Conservation (phyloP, 2,888 invertebrate species). For the Rotaria socialis region DNA sequence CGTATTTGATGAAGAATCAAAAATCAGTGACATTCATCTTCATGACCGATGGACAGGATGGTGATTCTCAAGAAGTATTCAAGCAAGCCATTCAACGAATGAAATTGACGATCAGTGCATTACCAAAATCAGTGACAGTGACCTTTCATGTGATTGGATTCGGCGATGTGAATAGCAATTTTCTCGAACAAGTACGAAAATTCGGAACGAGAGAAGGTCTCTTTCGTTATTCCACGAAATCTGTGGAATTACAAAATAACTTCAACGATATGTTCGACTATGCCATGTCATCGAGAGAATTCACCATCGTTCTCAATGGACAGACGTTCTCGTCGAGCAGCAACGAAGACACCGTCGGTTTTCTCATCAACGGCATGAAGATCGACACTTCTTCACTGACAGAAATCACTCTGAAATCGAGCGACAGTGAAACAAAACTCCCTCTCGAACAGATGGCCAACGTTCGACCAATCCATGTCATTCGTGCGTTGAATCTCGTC, state of each 20-base stretch:
- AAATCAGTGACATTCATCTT: conserved; percentile 39
- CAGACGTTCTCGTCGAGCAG: conserved; percentile 32
- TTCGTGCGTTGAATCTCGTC: conserved; percentile 3
- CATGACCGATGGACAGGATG: conserved; percentile 40
- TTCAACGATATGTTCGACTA: conserved; percentile 44
- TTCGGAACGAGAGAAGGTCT: conserved; percentile 37
- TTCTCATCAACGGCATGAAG: conserved; percentile 15
- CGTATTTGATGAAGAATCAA: neutral
- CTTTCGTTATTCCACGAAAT: conserved; percentile 42
- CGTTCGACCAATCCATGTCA: conserved; percentile 36
- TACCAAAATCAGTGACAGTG: neutral
- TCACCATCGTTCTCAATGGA: conserved; percentile 31
- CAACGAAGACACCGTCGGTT: conserved; percentile 38
- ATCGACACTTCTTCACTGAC: neutral
- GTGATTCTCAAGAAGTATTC: neutral
- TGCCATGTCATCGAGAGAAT: conserved; percentile 36
- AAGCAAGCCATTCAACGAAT: conserved; percentile 17
- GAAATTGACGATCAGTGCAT: neutral
- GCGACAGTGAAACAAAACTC: conserved; percentile 24
- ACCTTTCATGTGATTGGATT: conserved; percentile 42
- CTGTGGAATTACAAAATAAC: conserved; percentile 36
- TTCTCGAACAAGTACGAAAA: conserved; percentile 39
- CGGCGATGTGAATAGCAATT: conserved; percentile 33
- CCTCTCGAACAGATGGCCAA: conserved; percentile 30
- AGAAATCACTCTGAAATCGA: neutral